Evolutionary conservation across 1,140 invertebrate genomes (phyloP).

Genomic region (Varroa destructor): DNA sequence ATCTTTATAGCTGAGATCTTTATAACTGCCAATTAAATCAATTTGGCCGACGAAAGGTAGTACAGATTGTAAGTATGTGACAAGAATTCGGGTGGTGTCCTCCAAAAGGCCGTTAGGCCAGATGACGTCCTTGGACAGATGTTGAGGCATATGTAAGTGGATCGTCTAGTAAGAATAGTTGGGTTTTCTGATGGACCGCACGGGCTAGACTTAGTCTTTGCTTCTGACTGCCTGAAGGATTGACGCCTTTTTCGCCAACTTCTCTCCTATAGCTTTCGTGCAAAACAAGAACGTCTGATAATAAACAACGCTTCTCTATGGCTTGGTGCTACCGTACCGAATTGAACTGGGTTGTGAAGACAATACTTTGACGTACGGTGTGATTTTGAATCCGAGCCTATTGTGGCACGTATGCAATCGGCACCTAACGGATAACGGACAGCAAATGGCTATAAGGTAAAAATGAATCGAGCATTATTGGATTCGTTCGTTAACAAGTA

Average conservation of each 20-base stretch:
- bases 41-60: slow-evolving; percentile 40
- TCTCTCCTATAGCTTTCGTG: slow-evolving; percentile 41
- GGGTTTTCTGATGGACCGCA: slow-evolving; percentile 76
- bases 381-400: slow-evolving; percentile 44
- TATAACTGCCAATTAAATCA: slow-evolving; percentile 38
- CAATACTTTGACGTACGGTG: slow-evolving; percentile 42
- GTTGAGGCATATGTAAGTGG: slow-evolving; percentile 86
- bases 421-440: slow-evolving; percentile 34
- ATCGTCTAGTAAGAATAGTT: slow-evolving; percentile 86
- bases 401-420: slow-evolving; percentile 42
- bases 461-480: slow-evolving; percentile 31
- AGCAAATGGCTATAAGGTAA: slow-evolving; percentile 35
- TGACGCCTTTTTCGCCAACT: slow-evolving; percentile 53
- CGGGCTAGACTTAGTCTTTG: slow-evolving; percentile 87
- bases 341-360: slow-evolving; percentile 36
- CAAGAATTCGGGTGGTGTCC: slow-evolving; percentile 46
- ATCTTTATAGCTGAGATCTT: slow-evolving; percentile 35
- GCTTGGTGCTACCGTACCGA: slow-evolving; percentile 37
- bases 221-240: slow-evolving; percentile 91
- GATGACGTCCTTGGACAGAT: slow-evolving; percentile 81
- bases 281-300: slow-evolving; percentile 32
- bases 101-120: slow-evolving; percentile 62
- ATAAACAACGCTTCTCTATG: slow-evolving; percentile 39
- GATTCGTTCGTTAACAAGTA: neutral
- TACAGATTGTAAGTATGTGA: slow-evolving; percentile 42